A percentile compares a stretch with the other conserved stretches of the same genome.
Conservation (phyloP, 2,797 vertebrate species). For the Anguilla anguilla region DNA sequence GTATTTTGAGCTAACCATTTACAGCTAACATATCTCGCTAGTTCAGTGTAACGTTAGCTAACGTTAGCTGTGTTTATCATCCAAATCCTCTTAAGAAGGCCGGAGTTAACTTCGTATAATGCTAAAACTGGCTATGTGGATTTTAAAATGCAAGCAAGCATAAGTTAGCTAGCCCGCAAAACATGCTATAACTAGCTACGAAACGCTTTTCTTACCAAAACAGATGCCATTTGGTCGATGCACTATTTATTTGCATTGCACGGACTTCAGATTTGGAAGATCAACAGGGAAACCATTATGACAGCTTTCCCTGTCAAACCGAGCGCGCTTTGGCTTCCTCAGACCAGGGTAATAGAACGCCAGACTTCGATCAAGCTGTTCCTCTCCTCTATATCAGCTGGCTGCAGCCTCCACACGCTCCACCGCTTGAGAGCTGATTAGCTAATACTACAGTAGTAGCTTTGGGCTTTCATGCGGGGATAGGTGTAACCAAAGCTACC, state of each 20-base stretch:
- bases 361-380: not conserved
- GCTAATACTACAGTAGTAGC: not conserved
- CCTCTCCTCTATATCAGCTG: too few species aligned
- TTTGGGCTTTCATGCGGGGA: too few species aligned
- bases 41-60: not conserved
- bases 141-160: not conserved
- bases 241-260: not conserved
- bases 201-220: conserved; percentile 32
- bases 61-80: not conserved
- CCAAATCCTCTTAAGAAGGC: not conserved
- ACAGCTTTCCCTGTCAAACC: conserved; percentile 23
- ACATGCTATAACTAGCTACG: not conserved
- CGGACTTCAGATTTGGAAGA: not conserved
- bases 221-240: conserved; percentile 32
- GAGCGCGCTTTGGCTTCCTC: conserved; percentile 15
- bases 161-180: not conserved
- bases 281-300: not conserved
- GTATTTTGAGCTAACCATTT: too few species aligned
- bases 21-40: too few species aligned
- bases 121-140: not conserved
- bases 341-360: conserved; percentile 26
- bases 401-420: not conserved
- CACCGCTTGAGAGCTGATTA: not conserved
- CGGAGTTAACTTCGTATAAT: not conserved
- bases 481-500: too few species aligned